phyloP scores from a whole-genome alignment of 2,797 vertebrate species.

The Helostoma temminkii region DNA sequence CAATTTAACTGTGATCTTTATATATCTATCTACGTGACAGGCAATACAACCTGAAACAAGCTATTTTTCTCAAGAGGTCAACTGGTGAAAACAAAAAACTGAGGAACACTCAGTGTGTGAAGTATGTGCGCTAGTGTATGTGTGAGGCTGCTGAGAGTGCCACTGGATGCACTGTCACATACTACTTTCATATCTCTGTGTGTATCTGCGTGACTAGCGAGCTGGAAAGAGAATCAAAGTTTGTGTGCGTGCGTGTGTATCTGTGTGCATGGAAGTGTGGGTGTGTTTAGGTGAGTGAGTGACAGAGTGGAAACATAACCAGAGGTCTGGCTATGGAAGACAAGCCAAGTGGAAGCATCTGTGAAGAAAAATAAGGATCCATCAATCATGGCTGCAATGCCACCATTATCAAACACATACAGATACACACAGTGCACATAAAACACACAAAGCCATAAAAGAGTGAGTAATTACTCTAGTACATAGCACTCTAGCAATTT shows the following conservation, averaged over 20 bases:
- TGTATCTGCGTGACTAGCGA: constrained; percentile 68
- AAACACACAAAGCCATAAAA: constrained; percentile 16
- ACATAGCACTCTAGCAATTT: no score
- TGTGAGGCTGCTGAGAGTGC: constrained; percentile 50
- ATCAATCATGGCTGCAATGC: constrained; percentile 60
- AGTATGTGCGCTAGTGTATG: constrained; percentile 17
- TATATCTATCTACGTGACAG: constrained; percentile 31
- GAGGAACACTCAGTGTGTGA: neutral
- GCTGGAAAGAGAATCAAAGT: constrained; percentile 55
- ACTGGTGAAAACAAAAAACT: constrained; percentile 45
- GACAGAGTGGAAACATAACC: constrained; percentile 61
- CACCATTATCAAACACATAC: no score
- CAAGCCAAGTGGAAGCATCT: constrained; percentile 60
- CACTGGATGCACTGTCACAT: constrained; percentile 71
- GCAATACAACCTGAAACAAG: constrained; percentile 54
- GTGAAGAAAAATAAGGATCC: constrained; percentile 52
- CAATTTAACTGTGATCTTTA: constrained; percentile 30
- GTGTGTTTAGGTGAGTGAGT: constrained; percentile 51
- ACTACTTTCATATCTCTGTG: constrained; percentile 58
- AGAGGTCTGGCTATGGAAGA: constrained; percentile 56
- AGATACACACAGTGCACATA: constrained; percentile 2
- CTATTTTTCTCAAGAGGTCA: constrained; percentile 71
- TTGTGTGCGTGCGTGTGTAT: constrained; percentile 15
- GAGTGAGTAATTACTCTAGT: neutral
- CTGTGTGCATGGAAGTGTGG: constrained; percentile 6